phyloP scores from a whole-genome alignment of 2,113 vertebrate species.

The Anarrhichthys ocellatus region DNA sequence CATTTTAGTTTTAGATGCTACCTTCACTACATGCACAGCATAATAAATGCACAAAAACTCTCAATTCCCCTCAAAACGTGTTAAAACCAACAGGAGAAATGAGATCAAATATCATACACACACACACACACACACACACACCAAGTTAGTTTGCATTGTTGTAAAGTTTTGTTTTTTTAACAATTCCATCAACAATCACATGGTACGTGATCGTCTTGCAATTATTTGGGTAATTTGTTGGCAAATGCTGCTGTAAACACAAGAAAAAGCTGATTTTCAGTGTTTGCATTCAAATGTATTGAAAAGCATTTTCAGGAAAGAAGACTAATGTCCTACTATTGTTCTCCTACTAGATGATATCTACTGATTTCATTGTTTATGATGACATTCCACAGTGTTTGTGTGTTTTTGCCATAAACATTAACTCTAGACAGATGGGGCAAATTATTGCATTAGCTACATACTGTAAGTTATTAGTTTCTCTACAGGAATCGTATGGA shows the following conservation, averaged over 20 bases:
- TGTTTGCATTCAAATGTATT: neutral
- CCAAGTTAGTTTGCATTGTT: neutral
- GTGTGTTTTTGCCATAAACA: neutral
- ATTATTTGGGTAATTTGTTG: neutral
- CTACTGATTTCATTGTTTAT: neutral
- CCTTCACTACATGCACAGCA: neutral
- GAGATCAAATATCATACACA: neutral
- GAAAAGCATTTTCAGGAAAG: neutral
- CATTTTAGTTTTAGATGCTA: neutral
- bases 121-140: neutral
- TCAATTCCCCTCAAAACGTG: neutral
- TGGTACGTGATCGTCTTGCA: neutral
- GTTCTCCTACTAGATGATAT: neutral
- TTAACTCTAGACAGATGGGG: neutral
- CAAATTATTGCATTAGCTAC: neutral
- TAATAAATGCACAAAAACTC: neutral
- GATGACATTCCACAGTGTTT: neutral
- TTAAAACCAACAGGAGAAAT: neutral
- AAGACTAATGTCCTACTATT: neutral
- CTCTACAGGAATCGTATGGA: neutral
- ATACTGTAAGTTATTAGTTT: neutral
- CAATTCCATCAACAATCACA: neutral
- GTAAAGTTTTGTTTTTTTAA: neutral
- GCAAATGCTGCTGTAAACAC: neutral
- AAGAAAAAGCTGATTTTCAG: neutral